Evolutionary conservation across 2,113 vertebrate genomes (phyloP).

Genomic region (Centrocercus urophasianus): DNA sequence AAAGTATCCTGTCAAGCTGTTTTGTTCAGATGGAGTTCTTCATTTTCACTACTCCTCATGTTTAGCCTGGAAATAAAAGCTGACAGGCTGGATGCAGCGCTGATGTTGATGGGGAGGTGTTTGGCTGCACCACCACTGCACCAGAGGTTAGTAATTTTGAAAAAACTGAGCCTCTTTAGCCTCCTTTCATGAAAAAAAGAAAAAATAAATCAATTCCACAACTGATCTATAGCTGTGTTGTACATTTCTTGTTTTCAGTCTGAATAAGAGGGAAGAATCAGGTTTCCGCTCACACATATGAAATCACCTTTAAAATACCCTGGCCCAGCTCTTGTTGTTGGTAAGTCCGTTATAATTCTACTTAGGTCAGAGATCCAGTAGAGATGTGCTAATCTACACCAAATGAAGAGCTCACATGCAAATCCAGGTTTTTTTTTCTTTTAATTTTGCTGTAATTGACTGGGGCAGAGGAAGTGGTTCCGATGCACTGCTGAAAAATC

Average conservation of each 20-base stretch:
- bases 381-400: not conserved
- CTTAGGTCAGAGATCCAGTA: not conserved
- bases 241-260: conserved; percentile 1
- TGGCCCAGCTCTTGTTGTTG: not conserved
- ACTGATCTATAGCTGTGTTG: not conserved
- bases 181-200: not conserved
- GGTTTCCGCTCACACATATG: not conserved
- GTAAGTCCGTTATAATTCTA: not conserved
- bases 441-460: not conserved
- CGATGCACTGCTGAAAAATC: conserved; percentile 19
- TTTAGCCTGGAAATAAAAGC: not conserved
- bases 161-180: conserved; percentile 17
- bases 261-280: not conserved
- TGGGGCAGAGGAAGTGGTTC: not conserved
- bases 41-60: not conserved
- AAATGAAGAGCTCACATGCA: not conserved
- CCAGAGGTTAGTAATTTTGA: conserved; percentile 8
- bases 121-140: not conserved
- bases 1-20: not conserved
- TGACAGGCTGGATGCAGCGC: not conserved
- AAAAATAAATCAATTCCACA: not conserved
- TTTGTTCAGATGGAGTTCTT: not conserved
- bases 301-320: not conserved
- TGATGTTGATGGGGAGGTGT: not conserved
- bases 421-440: not conserved